Percentiles rank a stretch among this genome's conserved stretches.
Conservation (phyloP, 1,140 invertebrate species). For the Diorhabda sublineata region DNA sequence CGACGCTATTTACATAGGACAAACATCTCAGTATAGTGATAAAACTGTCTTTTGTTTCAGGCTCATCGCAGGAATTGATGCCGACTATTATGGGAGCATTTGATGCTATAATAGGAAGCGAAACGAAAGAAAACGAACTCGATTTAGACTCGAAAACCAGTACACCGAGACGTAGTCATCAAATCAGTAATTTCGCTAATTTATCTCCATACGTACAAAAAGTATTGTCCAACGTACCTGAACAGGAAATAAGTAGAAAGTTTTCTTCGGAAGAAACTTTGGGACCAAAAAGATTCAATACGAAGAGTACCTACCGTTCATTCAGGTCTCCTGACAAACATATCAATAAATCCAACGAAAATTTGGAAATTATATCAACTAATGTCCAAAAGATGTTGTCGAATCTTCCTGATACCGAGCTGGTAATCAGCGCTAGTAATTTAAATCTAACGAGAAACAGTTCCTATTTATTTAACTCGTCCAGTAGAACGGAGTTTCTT, state of each 20-base stretch:
- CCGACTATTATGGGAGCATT: conserved; percentile 46
- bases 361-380: conserved; percentile 47
- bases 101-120: conserved; percentile 40
- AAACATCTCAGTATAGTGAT: neutral
- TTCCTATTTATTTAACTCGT: conserved; percentile 33
- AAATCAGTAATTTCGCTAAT: conserved; percentile 49
- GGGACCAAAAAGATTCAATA: conserved; percentile 27
- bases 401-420: conserved; percentile 51
- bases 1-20: too few species aligned
- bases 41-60: conserved; percentile 33
- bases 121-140: conserved; percentile 21
- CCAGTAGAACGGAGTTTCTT: conserved; percentile 15
- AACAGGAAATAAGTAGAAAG: conserved; percentile 48
- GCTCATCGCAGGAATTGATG: conserved; percentile 44
- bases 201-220: conserved; percentile 57
- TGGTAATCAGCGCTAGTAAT: conserved; percentile 35
- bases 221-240: conserved; percentile 52
- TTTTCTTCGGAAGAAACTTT: conserved; percentile 51
- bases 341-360: conserved; percentile 39
- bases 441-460: conserved; percentile 26
- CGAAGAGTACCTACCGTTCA: conserved; percentile 52
- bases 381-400: conserved; percentile 58
- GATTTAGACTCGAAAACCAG: conserved; percentile 22
- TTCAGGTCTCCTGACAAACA: conserved; percentile 29
- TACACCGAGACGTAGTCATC: conserved; percentile 33